Conservation (phyloP, 2,797 vertebrate genomes). For the Trachurus trachurus region DNA sequence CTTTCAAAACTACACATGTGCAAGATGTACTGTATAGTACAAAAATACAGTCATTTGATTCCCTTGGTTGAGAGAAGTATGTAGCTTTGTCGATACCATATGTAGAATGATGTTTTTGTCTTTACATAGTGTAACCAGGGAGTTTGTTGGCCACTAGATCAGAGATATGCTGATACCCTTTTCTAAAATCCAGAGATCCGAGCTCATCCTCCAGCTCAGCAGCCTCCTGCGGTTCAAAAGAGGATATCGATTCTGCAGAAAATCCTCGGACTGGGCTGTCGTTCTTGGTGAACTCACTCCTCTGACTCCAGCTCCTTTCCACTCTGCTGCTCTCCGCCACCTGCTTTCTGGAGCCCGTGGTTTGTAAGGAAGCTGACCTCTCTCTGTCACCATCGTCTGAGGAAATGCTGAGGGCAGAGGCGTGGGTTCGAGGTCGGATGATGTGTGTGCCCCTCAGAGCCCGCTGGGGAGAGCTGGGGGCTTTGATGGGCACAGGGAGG, state of each 20-base stretch:
- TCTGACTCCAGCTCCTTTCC: constrained; percentile 36
- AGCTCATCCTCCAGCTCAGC: constrained; percentile 81
- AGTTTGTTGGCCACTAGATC: constrained; percentile 90
- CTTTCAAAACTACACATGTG: not conserved
- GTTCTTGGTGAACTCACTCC: constrained; percentile 63
- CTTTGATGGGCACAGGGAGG: constrained; percentile 84
- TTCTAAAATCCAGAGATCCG: constrained; percentile 80
- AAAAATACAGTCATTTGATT: not conserved
- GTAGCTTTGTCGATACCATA: not conserved
- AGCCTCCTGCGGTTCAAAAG: constrained; percentile 69
- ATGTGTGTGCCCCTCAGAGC: constrained; percentile 75
- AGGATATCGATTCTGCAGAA: constrained; percentile 74
- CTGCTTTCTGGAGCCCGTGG: constrained; percentile 40
- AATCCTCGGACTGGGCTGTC: constrained; percentile 62
- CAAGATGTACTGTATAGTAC: not conserved
- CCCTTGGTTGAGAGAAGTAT: not conserved
- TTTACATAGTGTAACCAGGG: constrained; percentile 93
- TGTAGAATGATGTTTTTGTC: not conserved
- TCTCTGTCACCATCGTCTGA: constrained; percentile 63
- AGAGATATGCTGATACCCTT: constrained; percentile 89
- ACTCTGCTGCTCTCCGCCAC: constrained; percentile 33
- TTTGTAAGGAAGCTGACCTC: constrained; percentile 35
- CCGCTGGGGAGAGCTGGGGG: constrained; percentile 82
- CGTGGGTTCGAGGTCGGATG: constrained; percentile 66
- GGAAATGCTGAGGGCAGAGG: constrained; percentile 75